phyloP scores from a whole-genome alignment of 2,797 vertebrate genomes.

The Pagetopsis macropterus region DNA sequence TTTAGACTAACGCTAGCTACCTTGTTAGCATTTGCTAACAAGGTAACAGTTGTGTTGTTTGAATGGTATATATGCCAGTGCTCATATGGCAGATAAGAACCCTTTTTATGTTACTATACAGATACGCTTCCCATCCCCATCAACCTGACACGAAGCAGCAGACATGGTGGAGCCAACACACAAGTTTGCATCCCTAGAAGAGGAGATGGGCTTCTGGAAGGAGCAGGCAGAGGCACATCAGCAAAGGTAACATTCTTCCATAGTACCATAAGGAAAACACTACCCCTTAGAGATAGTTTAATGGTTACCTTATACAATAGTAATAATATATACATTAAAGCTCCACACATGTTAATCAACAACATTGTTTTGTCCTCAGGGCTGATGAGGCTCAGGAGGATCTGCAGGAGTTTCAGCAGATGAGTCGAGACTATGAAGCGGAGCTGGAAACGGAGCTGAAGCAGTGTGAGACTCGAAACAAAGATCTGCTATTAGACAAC shows the following conservation, averaged over 20 bases:
- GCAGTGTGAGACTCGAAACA: slow-evolving; percentile 91
- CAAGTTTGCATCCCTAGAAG: slow-evolving; percentile 87
- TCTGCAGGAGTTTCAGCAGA: slow-evolving; percentile 95
- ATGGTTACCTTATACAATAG: neutral
- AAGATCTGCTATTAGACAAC: slow-evolving; percentile 91
- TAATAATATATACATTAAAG: neutral
- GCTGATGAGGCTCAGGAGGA: slow-evolving; percentile 91
- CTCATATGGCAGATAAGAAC: neutral
- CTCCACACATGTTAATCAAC: neutral
- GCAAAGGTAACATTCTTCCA: slow-evolving; percentile 82
- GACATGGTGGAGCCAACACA: slow-evolving; percentile 78
- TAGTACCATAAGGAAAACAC: neutral
- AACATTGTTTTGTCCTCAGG: slow-evolving; percentile 70
- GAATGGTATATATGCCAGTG: neutral
- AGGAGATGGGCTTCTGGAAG: slow-evolving; percentile 92
- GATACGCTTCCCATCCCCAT: neutral
- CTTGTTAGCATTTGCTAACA: slow-evolving; percentile 35
- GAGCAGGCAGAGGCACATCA: slow-evolving; percentile 88
- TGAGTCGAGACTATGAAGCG: slow-evolving; percentile 96
- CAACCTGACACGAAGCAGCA: slow-evolving; percentile 16
- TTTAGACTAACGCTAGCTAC: slow-evolving; percentile 5
- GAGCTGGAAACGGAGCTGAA: slow-evolving; percentile 94
- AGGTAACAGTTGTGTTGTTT: slow-evolving; percentile 2
- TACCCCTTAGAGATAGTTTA: neutral
- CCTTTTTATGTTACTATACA: neutral